Percentiles rank a stretch among this genome's conserved stretches.
Evolutionary conservation across 2,113 vertebrate species (phyloP).

Genomic region (Antechinus flavipes): DNA sequence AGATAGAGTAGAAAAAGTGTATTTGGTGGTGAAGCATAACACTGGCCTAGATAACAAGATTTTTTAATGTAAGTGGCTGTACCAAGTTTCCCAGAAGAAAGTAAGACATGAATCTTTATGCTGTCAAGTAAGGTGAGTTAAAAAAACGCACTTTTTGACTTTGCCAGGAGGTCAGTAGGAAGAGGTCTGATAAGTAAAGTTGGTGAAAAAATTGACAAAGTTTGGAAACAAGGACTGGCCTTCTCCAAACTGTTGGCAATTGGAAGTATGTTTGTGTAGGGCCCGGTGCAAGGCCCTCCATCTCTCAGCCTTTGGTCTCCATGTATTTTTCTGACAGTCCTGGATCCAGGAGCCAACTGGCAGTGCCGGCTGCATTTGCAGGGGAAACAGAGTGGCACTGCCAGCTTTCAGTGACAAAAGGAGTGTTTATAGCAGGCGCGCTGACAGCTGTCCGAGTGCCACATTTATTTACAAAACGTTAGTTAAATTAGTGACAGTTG

Average conservation of each 20-base stretch:
- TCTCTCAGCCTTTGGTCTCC: slow-evolving; percentile 13
- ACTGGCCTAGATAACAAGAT: slow-evolving; percentile 36
- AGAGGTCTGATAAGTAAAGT: background rate
- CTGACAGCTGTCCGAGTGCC: slow-evolving; percentile 87
- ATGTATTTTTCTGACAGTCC: slow-evolving; percentile 62
- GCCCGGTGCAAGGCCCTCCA: rapidly evolving
- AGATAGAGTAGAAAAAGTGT: background rate
- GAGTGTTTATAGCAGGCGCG: slow-evolving; percentile 80
- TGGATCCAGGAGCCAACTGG: slow-evolving; percentile 75
- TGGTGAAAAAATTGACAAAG: background rate
- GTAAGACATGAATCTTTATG: background rate
- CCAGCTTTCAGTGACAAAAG: slow-evolving; percentile 84
- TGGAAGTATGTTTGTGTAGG: background rate
- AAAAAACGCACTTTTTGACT: background rate
- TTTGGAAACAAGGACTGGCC: background rate
- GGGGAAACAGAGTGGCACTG: slow-evolving; percentile 69
- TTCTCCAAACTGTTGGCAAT: background rate
- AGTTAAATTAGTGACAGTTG: slow-evolving; percentile 88
- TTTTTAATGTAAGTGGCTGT: background rate
- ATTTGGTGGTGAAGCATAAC: background rate
- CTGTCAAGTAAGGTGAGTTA: background rate
- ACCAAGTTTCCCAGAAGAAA: background rate
- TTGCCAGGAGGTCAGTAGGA: background rate
- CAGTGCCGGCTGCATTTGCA: slow-evolving; percentile 66
- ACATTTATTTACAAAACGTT: slow-evolving; percentile 87